Conservation (phyloP, 2,797 vertebrate species). For the Coendou prehensilis region DNA sequence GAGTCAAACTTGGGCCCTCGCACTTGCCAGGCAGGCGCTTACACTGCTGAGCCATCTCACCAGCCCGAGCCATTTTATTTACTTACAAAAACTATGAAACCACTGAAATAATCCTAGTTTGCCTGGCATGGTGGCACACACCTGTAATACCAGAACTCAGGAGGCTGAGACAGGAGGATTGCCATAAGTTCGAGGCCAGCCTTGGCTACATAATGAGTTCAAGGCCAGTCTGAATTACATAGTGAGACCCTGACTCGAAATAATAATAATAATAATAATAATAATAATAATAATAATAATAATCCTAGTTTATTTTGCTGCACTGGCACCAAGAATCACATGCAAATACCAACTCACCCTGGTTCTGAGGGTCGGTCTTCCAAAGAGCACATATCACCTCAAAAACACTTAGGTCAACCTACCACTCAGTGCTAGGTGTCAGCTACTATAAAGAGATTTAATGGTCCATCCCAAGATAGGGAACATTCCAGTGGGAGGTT, state of each 20-base stretch:
- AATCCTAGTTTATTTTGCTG: constrained; percentile 54
- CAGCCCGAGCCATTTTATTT: neutral
- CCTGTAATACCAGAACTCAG: neutral
- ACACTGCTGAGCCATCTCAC: too few relatives aligned
- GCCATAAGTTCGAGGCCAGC: neutral
- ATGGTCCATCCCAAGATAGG: neutral
- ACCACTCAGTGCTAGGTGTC: neutral
- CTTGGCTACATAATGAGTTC: neutral
- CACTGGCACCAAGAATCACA: constrained; percentile 27
- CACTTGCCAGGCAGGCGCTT: too few relatives aligned
- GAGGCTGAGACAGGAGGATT: neutral
- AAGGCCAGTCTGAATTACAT: neutral
- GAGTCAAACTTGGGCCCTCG: too few relatives aligned
- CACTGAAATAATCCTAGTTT: neutral
- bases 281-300: neutral
- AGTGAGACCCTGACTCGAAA: neutral
- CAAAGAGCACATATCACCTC: constrained; percentile 5
- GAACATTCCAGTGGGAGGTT: neutral
- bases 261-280: neutral
- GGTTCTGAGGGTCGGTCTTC: neutral
- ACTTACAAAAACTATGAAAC: constrained; percentile 28
- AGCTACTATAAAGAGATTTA: neutral
- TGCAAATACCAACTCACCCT: neutral
- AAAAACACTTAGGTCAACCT: neutral
- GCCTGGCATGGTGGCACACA: neutral